A percentile compares a stretch with the other conserved stretches of the same genome.
Conservation (phyloP, 2,888 invertebrate genomes). For the Pseudolycoriella hygida region DNA sequence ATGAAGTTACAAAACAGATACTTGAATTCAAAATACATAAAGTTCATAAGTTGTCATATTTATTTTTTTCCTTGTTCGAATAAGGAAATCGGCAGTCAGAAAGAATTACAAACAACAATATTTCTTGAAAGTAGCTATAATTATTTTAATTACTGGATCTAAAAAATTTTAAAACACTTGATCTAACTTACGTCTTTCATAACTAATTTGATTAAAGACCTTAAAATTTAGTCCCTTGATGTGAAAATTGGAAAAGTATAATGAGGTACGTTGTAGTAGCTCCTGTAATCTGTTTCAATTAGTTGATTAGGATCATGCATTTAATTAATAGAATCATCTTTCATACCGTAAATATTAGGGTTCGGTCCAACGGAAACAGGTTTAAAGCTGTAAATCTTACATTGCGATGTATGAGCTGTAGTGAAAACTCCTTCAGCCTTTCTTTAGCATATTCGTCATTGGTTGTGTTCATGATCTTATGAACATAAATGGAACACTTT, state of each 20-base stretch:
- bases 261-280: constrained; percentile 28
- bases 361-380: constrained; percentile 26
- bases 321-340: not conserved
- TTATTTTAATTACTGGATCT: no score
- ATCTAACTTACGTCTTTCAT: no score
- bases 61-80: no score
- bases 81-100: no score
- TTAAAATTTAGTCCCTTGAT: no score
- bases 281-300: constrained; percentile 20
- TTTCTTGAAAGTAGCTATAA: no score
- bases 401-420: constrained; percentile 23
- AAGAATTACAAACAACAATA: no score
- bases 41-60: no score
- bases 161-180: no score
- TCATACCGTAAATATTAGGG: constrained; percentile 26
- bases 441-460: constrained; percentile 20
- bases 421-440: constrained; percentile 21
- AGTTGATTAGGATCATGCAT: not conserved
- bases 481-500: constrained; percentile 19
- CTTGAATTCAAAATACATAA: no score
- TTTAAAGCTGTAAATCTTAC: constrained; percentile 27
- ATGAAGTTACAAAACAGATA: no score
- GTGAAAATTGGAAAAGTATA: constrained; percentile 25
- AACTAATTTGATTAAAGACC: no score
- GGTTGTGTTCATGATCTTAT: constrained; percentile 23